Conservation (phyloP, 2,797 vertebrate species). For the Dicrostonyx torquatus region DNA sequence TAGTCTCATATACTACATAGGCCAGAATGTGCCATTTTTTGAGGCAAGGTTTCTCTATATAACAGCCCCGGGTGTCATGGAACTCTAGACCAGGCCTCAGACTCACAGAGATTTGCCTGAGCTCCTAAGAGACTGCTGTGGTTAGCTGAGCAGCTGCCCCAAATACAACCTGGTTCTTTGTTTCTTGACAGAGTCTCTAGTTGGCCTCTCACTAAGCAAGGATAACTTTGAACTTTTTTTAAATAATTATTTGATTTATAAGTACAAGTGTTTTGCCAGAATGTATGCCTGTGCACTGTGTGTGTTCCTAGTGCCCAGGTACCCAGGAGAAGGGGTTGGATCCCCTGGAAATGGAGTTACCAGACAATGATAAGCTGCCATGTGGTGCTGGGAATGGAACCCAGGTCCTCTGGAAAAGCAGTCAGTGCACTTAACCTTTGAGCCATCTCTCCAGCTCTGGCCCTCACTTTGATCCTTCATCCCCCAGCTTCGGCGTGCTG, state of each 20-base stretch:
- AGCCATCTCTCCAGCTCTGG: background rate
- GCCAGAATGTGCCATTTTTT: background rate
- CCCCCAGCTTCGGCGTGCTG: too few species aligned
- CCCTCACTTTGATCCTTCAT: too few species aligned
- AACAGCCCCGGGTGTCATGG: background rate
- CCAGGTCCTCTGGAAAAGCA: too few species aligned
- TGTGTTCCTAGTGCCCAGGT: background rate
- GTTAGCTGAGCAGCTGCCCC: background rate
- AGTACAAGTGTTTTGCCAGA: too few species aligned
- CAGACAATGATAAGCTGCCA: background rate
- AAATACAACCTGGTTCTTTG: background rate
- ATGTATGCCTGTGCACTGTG: background rate
- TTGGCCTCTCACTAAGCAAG: background rate
- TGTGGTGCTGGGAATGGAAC: background rate
- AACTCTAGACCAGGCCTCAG: background rate
- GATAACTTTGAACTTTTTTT: background rate
- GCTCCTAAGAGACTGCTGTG: background rate
- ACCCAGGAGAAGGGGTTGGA: background rate
- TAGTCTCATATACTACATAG: background rate
- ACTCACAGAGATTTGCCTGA: background rate
- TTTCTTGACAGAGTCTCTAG: background rate
- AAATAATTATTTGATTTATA: background rate
- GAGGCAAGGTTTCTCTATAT: background rate
- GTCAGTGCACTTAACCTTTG: background rate
- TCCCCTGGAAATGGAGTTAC: background rate